Base-by-base conservation (phyloP, 2,113 vertebrate species). In the Thymallus thymallus region DNA sequence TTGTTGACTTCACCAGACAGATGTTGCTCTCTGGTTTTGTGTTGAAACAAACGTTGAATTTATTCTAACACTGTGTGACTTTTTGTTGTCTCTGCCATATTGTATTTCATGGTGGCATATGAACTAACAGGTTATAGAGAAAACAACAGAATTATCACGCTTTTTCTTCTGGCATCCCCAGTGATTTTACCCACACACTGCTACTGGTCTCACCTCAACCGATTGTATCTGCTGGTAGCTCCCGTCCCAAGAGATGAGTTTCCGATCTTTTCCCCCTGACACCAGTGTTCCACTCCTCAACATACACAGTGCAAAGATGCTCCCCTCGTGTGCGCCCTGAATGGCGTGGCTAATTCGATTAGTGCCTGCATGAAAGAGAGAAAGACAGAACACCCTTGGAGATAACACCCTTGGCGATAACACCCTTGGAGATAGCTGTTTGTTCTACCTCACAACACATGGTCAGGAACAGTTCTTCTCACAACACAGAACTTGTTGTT, bases 231-330 rank as follows among this genome's bases (percentile, higher is more conserved):
- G 96, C 79, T 96, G 96, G 87, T 96, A 98, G 88, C 96, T 93
- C 82, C 94, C 91, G 73, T 96, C 94, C 98, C 98, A 99, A 41
- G 96, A 98, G 75, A 97, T 88, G 73, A 99, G 93, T 80, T 93
- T 94, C 22, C 96, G 92, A 88, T 99, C 98, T 85, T 99, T 99
- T 20, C 98, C 98, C 77, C 97, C 97, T 0, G 98, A 98, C 69
- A 99, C 93, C 79, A 99, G 84, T 0, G 95, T 98, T 76, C 97
- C 96, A 1, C 96, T 96, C 87, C 97, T 91, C 83, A 99, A 84
- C 95, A 98, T 99, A 76, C 95, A 98, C 86, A 99, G 94, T 10
- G 97, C 93, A 89, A 99, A 98, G 89, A 99, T 95, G 71, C 98
- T 98, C 9, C 96, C 96, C 80, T 98, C 96, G 0, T 99, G 98